Percentiles rank a stretch among this genome's conserved stretches.
Evolutionary conservation across 53 echinoderm and acorn worm species (phyloP).

Genomic region (Arbacia lixula): DNA sequence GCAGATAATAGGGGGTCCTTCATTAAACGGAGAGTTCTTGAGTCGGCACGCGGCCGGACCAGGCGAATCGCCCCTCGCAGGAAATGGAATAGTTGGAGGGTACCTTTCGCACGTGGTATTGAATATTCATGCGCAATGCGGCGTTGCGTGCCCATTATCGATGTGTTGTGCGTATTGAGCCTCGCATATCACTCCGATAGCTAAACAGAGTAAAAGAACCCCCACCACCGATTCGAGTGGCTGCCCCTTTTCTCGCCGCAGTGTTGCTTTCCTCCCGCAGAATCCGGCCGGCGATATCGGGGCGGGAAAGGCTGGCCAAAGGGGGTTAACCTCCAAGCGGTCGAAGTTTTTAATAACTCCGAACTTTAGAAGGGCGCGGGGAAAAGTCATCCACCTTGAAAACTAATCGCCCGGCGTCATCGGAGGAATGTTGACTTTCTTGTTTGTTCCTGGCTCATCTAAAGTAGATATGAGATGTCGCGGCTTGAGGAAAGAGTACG

Average conservation of each 20-base stretch:
- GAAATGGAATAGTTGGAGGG: constrained; percentile 46
- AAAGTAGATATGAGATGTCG: constrained; percentile 33
- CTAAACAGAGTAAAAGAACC: constrained; percentile 51
- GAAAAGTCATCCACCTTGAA: constrained; percentile 7
- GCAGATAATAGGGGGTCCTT: constrained; percentile 45
- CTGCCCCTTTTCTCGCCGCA: not conserved
- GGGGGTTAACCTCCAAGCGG: not conserved
- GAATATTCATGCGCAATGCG: constrained; percentile 28
- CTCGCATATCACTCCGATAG: constrained; percentile 23
- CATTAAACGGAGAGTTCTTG: constrained; percentile 44
- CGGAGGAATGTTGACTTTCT: constrained; percentile 4
- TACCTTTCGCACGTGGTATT: constrained; percentile 26
- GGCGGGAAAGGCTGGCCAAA: not conserved
- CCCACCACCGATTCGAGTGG: constrained; percentile 49
- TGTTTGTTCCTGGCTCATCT: constrained; percentile 17
- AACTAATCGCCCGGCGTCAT: constrained; percentile 7
- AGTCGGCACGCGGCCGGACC: constrained; percentile 26
- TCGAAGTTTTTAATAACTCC: constrained; percentile 28
- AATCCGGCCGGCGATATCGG: not conserved
- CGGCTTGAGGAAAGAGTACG: constrained; percentile 19
- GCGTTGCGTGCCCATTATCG: not conserved
- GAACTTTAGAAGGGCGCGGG: not conserved
- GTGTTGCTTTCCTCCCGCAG: constrained; percentile 28
- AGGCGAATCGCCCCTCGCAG: constrained; percentile 1
- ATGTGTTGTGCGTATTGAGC: constrained; percentile 18